Conservation (phyloP, 2,797 vertebrate species). For the Anolis apletophallus region DNA sequence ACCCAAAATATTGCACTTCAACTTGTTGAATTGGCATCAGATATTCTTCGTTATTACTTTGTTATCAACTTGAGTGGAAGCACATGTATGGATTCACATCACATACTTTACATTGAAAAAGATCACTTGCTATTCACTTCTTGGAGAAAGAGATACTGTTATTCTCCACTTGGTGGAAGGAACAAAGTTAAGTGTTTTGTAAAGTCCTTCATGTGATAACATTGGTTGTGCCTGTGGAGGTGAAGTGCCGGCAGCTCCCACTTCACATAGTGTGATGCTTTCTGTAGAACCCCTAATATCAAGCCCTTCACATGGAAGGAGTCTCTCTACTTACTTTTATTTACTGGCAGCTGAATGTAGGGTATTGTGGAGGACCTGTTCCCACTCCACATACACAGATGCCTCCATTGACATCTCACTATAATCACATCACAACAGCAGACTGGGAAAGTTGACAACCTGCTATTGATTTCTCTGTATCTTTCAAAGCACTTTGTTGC, state of each 20-base stretch:
- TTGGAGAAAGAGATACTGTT: conserved; percentile 43
- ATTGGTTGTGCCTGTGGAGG: conserved; percentile 14
- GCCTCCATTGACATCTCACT: conserved; percentile 41
- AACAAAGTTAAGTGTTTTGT: conserved; percentile 61
- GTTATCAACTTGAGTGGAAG: conserved; percentile 47
- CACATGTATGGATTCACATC: neutral
- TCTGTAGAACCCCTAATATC: conserved; percentile 40
- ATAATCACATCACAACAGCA: conserved; percentile 52
- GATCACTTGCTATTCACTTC: conserved; percentile 49
- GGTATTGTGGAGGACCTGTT: conserved; percentile 32
- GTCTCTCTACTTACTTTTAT: conserved; percentile 48
- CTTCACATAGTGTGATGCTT: conserved; percentile 56
- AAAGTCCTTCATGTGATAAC: conserved; percentile 46
- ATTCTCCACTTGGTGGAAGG: conserved; percentile 56
- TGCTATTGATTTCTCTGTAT: conserved; percentile 61
- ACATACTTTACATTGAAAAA: conserved; percentile 30
- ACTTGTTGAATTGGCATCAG: conserved; percentile 15
- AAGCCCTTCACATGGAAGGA: conserved; percentile 25
- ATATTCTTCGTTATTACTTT: conserved; percentile 28
- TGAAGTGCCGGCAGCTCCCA: conserved; percentile 49
- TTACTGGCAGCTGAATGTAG: conserved; percentile 30
- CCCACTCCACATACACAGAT: neutral
- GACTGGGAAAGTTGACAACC: conserved; percentile 58
- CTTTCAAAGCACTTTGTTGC: conserved; percentile 36
- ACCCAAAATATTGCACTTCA: conserved; percentile 2